phyloP scores from a whole-genome alignment of 2,113 vertebrate species.

The Odontophorus gujanensis region DNA sequence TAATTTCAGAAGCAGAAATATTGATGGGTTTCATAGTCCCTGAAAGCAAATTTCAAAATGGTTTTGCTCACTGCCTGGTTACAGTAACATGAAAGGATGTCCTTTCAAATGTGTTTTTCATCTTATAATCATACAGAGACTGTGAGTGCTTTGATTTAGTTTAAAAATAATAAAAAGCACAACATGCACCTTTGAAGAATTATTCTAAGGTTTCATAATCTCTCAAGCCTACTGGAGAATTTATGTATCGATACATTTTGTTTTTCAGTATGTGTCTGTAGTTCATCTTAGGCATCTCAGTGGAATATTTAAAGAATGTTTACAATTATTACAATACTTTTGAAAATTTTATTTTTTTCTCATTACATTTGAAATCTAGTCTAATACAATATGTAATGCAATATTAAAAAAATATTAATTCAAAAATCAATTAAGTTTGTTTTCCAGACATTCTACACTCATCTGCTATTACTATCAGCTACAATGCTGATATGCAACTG shows the following conservation, averaged over 20 bases:
- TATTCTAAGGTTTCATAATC: not conserved
- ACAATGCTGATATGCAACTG: not conserved
- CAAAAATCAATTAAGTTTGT: not conserved
- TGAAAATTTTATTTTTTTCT: not conserved
- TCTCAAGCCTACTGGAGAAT: not conserved
- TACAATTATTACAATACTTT: not conserved
- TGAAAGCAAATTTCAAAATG: not conserved
- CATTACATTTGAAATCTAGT: not conserved
- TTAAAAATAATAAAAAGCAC: not conserved
- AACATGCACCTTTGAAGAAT: not conserved
- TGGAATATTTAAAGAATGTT: not conserved
- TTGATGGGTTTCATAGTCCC: not conserved
- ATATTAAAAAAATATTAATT: not conserved
- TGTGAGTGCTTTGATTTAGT: not conserved
- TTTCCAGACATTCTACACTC: not conserved
- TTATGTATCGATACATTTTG: not conserved
- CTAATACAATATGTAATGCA: not conserved
- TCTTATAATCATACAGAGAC: not conserved
- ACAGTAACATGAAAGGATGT: not conserved
- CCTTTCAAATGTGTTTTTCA: not conserved
- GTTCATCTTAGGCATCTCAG: not conserved
- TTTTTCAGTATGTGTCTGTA: not conserved
- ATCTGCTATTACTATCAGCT: not conserved
- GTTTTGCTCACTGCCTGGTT: not conserved
- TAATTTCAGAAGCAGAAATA: not conserved